A percentile compares a stretch with the other conserved stretches of the same genome.
phyloP scores from a whole-genome alignment of 2,113 vertebrate genomes.

The Illadopsis cleaveri region DNA sequence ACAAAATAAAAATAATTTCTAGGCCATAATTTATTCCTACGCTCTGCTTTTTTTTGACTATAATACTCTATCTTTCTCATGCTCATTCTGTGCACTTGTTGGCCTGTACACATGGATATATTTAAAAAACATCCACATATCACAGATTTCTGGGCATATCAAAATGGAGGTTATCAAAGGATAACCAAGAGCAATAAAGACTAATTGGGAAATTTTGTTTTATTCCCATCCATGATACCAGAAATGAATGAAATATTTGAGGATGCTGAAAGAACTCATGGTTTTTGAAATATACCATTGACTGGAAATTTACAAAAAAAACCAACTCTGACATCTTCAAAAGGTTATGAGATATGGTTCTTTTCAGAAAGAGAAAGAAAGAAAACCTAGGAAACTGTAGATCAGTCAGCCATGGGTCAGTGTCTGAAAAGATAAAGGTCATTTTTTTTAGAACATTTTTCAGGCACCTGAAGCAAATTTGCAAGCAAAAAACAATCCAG shows the following conservation, averaged over 20 bases:
- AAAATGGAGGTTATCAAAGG: too few species aligned
- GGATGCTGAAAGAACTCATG: neutral
- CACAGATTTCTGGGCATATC: neutral
- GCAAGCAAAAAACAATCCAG: neutral
- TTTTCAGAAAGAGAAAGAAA: neutral
- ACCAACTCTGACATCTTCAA: neutral
- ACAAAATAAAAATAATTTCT: neutral
- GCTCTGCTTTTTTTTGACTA: neutral
- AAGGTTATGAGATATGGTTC: neutral
- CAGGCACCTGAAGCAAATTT: neutral
- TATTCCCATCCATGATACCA: neutral
- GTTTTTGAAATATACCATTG: neutral
- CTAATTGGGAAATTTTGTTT: neutral
- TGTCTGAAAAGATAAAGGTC: neutral
- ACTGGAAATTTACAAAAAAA: neutral
- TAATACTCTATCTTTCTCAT: neutral
- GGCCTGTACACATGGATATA: neutral
- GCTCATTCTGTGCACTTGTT: neutral
- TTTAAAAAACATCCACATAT: rapidly evolving
- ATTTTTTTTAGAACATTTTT: neutral
- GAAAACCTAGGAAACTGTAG: neutral
- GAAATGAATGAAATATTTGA: neutral
- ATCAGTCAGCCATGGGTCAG: neutral
- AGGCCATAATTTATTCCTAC: neutral
- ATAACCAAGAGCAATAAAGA: neutral